Conservation (phyloP, 2,797 vertebrate genomes). For the Euphonia xanthogaster region DNA sequence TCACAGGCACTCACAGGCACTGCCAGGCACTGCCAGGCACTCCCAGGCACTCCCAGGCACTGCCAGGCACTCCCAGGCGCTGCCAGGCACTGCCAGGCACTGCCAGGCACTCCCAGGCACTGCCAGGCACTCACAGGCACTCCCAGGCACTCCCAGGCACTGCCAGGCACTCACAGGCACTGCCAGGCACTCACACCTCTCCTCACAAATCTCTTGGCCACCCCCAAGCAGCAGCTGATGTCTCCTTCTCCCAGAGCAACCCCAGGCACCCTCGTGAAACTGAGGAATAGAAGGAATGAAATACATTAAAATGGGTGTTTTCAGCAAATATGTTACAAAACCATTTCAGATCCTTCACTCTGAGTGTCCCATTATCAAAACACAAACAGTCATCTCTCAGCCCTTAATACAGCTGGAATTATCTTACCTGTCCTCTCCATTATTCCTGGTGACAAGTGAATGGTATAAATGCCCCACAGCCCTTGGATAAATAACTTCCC, state of each 20-base stretch:
- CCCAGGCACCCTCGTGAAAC: background rate
- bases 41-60: too few species aligned
- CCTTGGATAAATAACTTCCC: slow-evolving; percentile 55
- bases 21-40: too few species aligned
- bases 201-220: too few species aligned
- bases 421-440: slow-evolving; percentile 24
- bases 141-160: too few species aligned
- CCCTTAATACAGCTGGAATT: slow-evolving; percentile 20
- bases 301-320: background rate
- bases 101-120: too few species aligned
- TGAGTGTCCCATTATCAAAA: slow-evolving; percentile 2
- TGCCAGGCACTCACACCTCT: background rate
- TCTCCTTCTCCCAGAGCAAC: background rate
- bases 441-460: slow-evolving; percentile 55
- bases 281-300: background rate
- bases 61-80: too few species aligned
- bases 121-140: too few species aligned
- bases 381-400: background rate
- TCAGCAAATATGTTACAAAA: background rate
- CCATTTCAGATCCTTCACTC: background rate
- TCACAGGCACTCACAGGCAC: too few species aligned
- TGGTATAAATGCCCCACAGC: slow-evolving; percentile 35
- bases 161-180: too few species aligned
- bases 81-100: too few species aligned
- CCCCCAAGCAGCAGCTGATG: background rate